A percentile compares a stretch with the other conserved stretches of the same genome.
These are phyloP conservation scores for Nannobrachium achirus DNA, from an alignment of 2,113 vertebrate genomes.

Conservation along the genomic window DNA sequence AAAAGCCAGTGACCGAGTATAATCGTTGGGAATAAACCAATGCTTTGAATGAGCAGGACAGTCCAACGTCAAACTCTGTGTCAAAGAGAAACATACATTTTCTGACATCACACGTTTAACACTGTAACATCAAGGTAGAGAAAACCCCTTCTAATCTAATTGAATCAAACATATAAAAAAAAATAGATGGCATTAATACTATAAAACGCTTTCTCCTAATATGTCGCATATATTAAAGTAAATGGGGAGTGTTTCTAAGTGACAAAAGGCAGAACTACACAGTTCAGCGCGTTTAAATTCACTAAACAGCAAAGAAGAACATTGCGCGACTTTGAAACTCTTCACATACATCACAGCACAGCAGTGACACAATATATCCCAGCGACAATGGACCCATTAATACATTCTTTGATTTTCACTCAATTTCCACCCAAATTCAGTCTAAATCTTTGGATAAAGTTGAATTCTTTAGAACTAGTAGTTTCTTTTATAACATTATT, in stretches of 20 bases:
- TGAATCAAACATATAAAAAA: slow-evolving; percentile 14
- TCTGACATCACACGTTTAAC: slow-evolving; percentile 37
- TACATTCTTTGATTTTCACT: slow-evolving; percentile 6
- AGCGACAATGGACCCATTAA: not conserved
- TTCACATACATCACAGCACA: no score
- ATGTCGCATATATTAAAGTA: slow-evolving; percentile 50
- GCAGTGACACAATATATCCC: not conserved
- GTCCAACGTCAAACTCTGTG: slow-evolving; percentile 1
- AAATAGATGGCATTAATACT: slow-evolving; percentile 50
- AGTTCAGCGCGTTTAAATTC: not conserved
- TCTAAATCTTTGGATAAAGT: slow-evolving; percentile 1
- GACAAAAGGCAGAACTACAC: slow-evolving; percentile 34
- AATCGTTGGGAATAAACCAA: not conserved
- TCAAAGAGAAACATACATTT: not conserved
- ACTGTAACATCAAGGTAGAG: slow-evolving; percentile 30
- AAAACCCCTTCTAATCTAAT: not conserved
- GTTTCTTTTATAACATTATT: not conserved
- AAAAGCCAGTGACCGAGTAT: no score
- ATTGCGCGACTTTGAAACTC: not conserved
- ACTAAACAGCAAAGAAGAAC: not conserved
- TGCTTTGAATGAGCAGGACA: slow-evolving; percentile 1
- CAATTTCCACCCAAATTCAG: not conserved
- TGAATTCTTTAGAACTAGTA: not conserved
- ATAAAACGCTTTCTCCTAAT: slow-evolving; percentile 41
- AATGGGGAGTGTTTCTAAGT: slow-evolving; percentile 23